These are phyloP conservation scores for Chaetoderma sp. DNA, from an alignment of 2,888 invertebrate species.

Conservation along the genomic window DNA sequence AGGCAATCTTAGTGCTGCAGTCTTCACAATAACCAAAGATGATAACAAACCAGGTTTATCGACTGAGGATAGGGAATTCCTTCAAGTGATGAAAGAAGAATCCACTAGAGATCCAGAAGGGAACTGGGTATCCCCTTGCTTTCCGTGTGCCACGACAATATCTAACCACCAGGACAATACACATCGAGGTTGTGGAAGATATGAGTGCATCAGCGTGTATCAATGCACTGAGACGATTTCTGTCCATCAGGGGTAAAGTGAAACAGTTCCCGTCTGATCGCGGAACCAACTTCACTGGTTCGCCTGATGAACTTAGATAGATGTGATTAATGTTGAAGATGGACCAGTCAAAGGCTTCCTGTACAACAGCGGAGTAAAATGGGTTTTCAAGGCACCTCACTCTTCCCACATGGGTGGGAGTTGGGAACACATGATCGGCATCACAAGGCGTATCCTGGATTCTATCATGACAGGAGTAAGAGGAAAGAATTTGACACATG, in stretches of 20 bases:
- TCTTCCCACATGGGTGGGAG: conserved; percentile 29
- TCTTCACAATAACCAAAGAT: conserved; percentile 6
- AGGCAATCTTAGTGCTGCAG: background rate
- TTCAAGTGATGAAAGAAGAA: conserved; percentile 12
- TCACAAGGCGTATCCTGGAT: conserved; percentile 22
- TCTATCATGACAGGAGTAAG: conserved; percentile 16
- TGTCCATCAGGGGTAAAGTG: conserved; percentile 13
- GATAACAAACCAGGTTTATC: conserved; percentile 18
- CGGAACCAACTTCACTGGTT: conserved; percentile 22
- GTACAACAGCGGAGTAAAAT: background rate
- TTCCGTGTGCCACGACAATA: background rate
- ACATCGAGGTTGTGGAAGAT: too few species aligned
- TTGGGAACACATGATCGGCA: conserved; percentile 27
- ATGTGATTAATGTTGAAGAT: conserved; percentile 6
- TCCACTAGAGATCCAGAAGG: conserved; percentile 5
- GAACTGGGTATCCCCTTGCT: conserved; percentile 19
- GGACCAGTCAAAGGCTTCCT: background rate
- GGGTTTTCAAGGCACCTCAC: conserved; percentile 21
- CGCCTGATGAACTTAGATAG: background rate
- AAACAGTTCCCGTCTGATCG: conserved; percentile 14
- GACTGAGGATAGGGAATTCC: conserved; percentile 15
- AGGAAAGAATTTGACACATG: conserved; percentile 24
- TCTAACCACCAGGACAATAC: conserved; percentile 21
- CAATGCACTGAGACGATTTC: conserved; percentile 16
- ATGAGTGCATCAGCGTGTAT: too few species aligned